Evolutionary conservation across 2,888 invertebrate species (phyloP), one percentile per base, ranked within the genome.

Genomic region (Phyllotreta striolata): DNA sequence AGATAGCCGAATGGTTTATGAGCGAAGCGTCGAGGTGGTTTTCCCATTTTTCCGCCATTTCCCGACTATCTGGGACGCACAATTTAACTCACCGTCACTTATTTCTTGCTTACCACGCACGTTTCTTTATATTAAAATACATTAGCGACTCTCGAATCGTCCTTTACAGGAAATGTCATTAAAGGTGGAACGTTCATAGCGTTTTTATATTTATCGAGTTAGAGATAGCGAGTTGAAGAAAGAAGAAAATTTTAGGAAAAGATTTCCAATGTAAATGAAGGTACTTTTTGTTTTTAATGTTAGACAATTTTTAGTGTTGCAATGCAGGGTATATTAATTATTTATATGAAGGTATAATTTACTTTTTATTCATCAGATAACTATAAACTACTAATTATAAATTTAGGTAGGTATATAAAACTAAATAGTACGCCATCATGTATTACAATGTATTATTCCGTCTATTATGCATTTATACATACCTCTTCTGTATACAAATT

Each of bases 1-100:
- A 24, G 76, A 76, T 76, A 75, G 73, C 68, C 71, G 71, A 71
- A 74, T 75, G 75, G 72, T 76, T 76, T 76, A 76, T 75, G 73
- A 68, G 72, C 65, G 64, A 63, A 59, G 66, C 73, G 74, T 71
- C 73, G 73, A 74, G 72, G 73, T 70, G 71, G 69, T 70, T 70
- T 70, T 69, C 70, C 70, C 72, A 74, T 63, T 63, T 62, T 63
- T 58, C 57, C 62, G 44, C 49, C 56, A 57, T 51, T 75, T 74
- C 71, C 72, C 63, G 70, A 70, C 68, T 74, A 75, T 75, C 73
- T 75, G 71, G 71, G 72, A 74, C 74, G 73, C 75, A 74, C 75
- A 74, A 74, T 74, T 74, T 74, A 75, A 74, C 74, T 69, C 71
- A 64, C 66, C 68, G 68, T 69, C 73, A 66, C 66, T 70, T 72